Conservation (phyloP, 1,140 invertebrate genomes). For the Drosophila baimaii region DNA sequence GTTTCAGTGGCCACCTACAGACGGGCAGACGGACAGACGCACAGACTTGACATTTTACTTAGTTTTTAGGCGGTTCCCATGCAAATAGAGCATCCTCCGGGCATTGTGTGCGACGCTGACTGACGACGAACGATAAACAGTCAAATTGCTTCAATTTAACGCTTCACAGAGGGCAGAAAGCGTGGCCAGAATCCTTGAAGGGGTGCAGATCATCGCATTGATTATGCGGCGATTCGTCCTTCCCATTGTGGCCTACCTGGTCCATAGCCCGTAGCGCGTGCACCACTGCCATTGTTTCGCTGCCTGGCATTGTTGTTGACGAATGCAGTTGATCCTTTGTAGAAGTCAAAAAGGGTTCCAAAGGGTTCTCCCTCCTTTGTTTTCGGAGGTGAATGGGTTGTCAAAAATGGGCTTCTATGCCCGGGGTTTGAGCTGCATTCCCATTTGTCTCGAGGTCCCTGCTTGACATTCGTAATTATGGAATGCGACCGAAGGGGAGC, state of each 20-base stretch:
- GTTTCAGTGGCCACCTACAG: constrained; percentile 50
- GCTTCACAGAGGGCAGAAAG: constrained; percentile 58
- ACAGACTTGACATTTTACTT: constrained; percentile 63
- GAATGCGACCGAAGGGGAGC: constrained; percentile 31
- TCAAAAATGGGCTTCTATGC: constrained; percentile 14
- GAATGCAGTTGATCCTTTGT: constrained; percentile 23
- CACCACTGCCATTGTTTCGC: constrained; percentile 22
- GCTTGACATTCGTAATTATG: constrained; percentile 59
- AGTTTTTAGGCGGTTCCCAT: constrained; percentile 63
- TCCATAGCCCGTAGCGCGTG: constrained; percentile 19
- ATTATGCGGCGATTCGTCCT: constrained; percentile 27
- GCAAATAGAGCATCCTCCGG: constrained; percentile 50
- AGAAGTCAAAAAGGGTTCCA: constrained; percentile 66
- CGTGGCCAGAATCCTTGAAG: constrained; percentile 10
- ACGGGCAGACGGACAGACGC: constrained; percentile 5
- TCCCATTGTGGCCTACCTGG: constrained; percentile 16
- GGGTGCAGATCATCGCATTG: constrained; percentile 15
- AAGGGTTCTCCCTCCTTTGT: constrained; percentile 9
- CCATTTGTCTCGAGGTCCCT: constrained; percentile 31
- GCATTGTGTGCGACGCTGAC: constrained; percentile 54
- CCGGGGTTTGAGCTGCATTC: constrained; percentile 27
- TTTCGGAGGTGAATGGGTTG: constrained; percentile 25
- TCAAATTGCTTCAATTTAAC: constrained; percentile 78
- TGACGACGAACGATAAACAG: constrained; percentile 63
- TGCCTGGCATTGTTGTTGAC: constrained; percentile 39